Evolutionary conservation across 2,113 vertebrate species (phyloP).

Genomic region (Mormyrus iriodes): DNA sequence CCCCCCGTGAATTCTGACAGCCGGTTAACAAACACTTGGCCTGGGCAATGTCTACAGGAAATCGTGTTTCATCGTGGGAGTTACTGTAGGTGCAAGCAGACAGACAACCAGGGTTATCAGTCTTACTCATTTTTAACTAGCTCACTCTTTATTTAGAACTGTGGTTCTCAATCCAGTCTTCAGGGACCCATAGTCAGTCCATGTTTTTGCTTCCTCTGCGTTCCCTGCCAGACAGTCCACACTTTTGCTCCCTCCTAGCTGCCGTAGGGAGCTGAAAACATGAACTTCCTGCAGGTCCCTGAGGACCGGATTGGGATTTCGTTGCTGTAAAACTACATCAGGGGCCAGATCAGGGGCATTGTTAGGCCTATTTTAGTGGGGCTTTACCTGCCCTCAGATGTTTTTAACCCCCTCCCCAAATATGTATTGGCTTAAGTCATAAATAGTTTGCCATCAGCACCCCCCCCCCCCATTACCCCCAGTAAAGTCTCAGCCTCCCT

Average conservation of each 20-base stretch:
- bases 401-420: background rate
- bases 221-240: background rate
- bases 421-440: background rate
- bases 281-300: background rate
- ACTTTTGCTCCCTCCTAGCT: background rate
- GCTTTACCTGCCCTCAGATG: too few relatives aligned
- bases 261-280: too few relatives aligned
- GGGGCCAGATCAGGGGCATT: too few relatives aligned
- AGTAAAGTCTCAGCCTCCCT: background rate
- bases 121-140: background rate
- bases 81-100: constrained; percentile 23
- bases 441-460: background rate
- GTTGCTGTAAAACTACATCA: background rate
- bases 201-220: background rate
- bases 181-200: background rate
- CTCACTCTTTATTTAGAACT: background rate
- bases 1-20: constrained; percentile 56
- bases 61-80: constrained; percentile 14
- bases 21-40: constrained; percentile 65
- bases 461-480: too few relatives aligned
- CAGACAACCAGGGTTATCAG: background rate
- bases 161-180: too few relatives aligned
- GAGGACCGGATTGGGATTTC: background rate
- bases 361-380: too few relatives aligned
- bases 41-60: constrained; percentile 50